Base-by-base conservation (phyloP, 2,888 invertebrate species). In the Odontocolon sp. region DNA sequence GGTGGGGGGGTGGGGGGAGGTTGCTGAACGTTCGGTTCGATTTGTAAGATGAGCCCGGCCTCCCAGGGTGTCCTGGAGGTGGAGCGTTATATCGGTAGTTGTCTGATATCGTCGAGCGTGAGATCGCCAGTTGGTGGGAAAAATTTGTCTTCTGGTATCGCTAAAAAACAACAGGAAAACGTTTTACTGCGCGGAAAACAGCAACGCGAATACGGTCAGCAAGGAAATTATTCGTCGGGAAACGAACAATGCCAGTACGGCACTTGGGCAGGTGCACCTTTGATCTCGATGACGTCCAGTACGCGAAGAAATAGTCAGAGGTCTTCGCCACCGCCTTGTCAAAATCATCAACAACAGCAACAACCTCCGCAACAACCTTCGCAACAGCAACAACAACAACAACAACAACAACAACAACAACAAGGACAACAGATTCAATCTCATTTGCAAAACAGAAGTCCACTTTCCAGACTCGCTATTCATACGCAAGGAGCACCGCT, bases 401-500 rank as follows among this genome's bases (percentile, higher is more conserved):
- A 83, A 69, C 77, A 82, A 72, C 80, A 76, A 66, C 71, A 69
- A 16, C 80, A 81, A 56, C 78, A 71, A 28, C 72, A 81, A 80
- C 68, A 81, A 63, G 74, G 80, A 74, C 76, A 80, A 75, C 75
- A 73, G 74, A 56, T 72, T 54, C 80, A 82, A 70, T 69, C 79
- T 72, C 85, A 87, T 79, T 72, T 84, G 69, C 87, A 86, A 64
- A 87, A 84, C 67, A 92, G 87, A 23, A 88, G 93, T 80, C 93
- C 94, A 45, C 93, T 96, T 79, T 94, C 96, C 6, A 94, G 95
- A 84, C 91, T 96, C 79, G 96, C 96, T 9, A 94, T 95, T 86
- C 96, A 96, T 90, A 95, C 96, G 3, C 96, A 96, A 88, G 96
- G 96, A 45, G 95, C 95, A 47, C 96, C 97, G n/a, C 92, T 97